Percentiles rank a stretch among this genome's conserved stretches.
These are phyloP conservation scores for Grallaria varia DNA, from an alignment of 2,113 vertebrate species.

Conservation along the genomic window DNA sequence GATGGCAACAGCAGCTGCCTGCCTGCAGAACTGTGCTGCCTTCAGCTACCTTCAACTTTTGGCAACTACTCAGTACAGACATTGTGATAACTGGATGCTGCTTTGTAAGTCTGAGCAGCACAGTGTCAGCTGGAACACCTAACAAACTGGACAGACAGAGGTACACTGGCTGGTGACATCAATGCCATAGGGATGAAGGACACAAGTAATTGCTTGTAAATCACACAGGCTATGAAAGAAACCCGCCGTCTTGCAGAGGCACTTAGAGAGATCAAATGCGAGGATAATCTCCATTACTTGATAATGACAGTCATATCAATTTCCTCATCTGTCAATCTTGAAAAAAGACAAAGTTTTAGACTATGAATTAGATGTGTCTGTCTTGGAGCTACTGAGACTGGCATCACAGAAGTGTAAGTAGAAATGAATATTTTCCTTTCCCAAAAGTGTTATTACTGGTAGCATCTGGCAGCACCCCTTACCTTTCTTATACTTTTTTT, in stretches of 20 bases:
- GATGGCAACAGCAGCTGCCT: not conserved
- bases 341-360: not conserved
- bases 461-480: not conserved
- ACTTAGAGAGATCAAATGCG: fast-evolving
- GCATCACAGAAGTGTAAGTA: not conserved
- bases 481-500: not conserved
- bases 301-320: not conserved
- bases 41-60: not conserved
- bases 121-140: not conserved
- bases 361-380: not conserved
- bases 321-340: not conserved
- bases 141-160: not conserved
- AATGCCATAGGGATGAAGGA: not conserved
- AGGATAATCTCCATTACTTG: not conserved
- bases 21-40: not conserved
- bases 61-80: not conserved
- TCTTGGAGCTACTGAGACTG: not conserved
- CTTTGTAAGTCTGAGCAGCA: not conserved
- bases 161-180: not conserved
- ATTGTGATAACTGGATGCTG: too few relatives aligned
- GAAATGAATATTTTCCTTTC: not conserved
- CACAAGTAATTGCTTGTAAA: not conserved
- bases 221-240: not conserved
- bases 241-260: not conserved
- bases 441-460: not conserved